Base-by-base conservation (phyloP, 2,888 invertebrate species). In the Gymnosoma rotundatum region DNA sequence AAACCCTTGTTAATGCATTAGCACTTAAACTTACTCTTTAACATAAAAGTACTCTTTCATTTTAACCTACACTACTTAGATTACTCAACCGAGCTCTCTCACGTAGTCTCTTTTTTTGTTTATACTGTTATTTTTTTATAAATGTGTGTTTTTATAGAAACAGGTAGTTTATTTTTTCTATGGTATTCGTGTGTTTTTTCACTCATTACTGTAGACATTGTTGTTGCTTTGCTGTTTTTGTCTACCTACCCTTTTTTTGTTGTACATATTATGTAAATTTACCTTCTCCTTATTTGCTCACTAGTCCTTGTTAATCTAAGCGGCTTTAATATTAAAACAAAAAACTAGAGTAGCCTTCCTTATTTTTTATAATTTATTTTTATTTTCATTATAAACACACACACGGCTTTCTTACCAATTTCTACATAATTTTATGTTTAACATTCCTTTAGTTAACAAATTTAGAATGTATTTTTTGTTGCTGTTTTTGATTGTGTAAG, bases 1-100 rank as follows among this genome's bases (percentile, higher is more conserved):
- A 56, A 83, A 81, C 84, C 84, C 84, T 78, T 84, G 81, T 70
- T 61, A 48, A 21, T 67, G 67, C 69, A 79, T 25, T 74, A 63
- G 42, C 70, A 70, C 74, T 70, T 58, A 42, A 42, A 64, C 58
- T 56, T 75, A 81, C 72, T 78, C 83, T 78, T 72, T 73, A 73
- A 67, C 60, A 25, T 9, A n/a, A 20, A 21, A 58, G 73, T 80
- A 84, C 84, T 84, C 81, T 84, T 84, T 81, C 74, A 50, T 48
- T 67, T 18, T 0, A 42, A 25, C 21, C 52, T 48, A 58, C 50
- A 38, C 38, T 10, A 52, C 50, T 18, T n/a, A 12, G 20, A 18
- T 5, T n/a, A 56, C 20, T 64, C 48, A 38, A 16, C 14, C 32
- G 14, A 32, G 25, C 61, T 80, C 80, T 83, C 56, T 79, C 25